Conservation (phyloP, 2,888 invertebrate species). For the Drosophila pegasa region DNA sequence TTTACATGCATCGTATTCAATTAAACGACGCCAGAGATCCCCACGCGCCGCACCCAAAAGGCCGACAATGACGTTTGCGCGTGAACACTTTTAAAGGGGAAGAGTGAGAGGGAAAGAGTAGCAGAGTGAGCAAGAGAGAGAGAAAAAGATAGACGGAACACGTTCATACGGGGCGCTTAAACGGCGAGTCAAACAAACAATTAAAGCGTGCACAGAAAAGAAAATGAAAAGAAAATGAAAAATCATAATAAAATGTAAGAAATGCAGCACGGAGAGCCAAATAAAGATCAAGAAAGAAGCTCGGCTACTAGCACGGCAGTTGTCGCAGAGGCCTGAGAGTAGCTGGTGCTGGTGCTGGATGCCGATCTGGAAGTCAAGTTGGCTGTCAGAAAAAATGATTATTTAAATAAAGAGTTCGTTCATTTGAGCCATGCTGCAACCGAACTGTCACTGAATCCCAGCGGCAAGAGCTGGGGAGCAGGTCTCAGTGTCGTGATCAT, state of each 20-base stretch:
- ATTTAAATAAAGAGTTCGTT: conserved; percentile 81
- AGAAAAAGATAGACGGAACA: not conserved
- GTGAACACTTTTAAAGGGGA: conserved; percentile 20
- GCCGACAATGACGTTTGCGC: conserved; percentile 53
- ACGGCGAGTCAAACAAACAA: conserved; percentile 79
- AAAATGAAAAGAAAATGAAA: conserved; percentile 48
- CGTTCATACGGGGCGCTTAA: conserved; percentile 53
- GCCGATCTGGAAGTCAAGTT: conserved; percentile 85
- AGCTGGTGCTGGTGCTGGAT: conserved; percentile 52
- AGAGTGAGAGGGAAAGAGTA: not conserved
- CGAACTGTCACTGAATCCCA: conserved; percentile 75
- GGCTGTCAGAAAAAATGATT: conserved; percentile 84
- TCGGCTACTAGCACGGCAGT: conserved; percentile 46
- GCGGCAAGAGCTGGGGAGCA: conserved; percentile 19
- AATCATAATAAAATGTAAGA: conserved; percentile 60
- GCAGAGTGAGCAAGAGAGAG: not conserved
- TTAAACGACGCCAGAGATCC: conserved; percentile 76
- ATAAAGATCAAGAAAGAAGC: conserved; percentile 14
- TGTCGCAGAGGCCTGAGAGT: conserved; percentile 31
- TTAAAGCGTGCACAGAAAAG: conserved; percentile 66
- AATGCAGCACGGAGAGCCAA: conserved; percentile 50
- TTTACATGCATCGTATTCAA: conserved; percentile 82
- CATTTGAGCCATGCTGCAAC: conserved; percentile 75
- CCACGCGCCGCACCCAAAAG: conserved; percentile 71
- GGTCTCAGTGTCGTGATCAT: conserved; percentile 9